Evolutionary conservation across 2,888 invertebrate species (phyloP).

Genomic region (Palloptera scutellata): DNA sequence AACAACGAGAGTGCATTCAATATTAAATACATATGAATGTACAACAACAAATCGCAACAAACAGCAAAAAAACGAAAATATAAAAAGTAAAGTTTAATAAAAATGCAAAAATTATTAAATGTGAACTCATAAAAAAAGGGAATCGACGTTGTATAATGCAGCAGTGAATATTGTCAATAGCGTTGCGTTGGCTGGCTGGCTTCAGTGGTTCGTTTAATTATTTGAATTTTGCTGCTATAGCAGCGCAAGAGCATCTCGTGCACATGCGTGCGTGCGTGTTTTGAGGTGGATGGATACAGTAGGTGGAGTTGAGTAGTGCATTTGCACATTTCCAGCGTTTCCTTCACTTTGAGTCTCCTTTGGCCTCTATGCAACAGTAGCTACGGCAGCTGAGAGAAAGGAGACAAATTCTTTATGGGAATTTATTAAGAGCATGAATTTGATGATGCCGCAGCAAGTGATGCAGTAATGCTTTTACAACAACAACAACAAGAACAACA

Average conservation of each 20-base stretch:
- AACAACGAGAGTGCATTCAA: slow-evolving; percentile 24
- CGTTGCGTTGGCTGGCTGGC: background rate
- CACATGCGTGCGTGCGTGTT: slow-evolving; percentile 28
- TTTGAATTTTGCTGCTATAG: slow-evolving; percentile 11
- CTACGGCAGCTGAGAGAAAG: slow-evolving; percentile 17
- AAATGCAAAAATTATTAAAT: slow-evolving; percentile 55
- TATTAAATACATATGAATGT: background rate
- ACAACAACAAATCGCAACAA: background rate
- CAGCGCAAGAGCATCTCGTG: slow-evolving; percentile 8
- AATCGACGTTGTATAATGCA: background rate
- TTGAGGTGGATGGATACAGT: slow-evolving; percentile 30
- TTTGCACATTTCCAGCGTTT: background rate
- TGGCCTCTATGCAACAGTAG: background rate
- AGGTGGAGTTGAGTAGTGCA: slow-evolving; percentile 1
- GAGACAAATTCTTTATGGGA: slow-evolving; percentile 50
- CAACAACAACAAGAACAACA: slow-evolving; percentile 27
- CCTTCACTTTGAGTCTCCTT: background rate
- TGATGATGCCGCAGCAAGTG: slow-evolving; percentile 38
- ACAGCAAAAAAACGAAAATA: background rate
- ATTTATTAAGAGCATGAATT: slow-evolving; percentile 56
- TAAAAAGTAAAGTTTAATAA: slow-evolving; percentile 43
- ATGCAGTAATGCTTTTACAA: slow-evolving; percentile 26
- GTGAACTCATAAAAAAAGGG: slow-evolving; percentile 51
- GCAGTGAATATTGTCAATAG: background rate
- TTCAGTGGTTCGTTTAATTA: background rate